Evolutionary conservation across 2,113 vertebrate species (phyloP), one percentile per base, ranked within the genome.

Genomic region (Tachysurus vachellii): DNA sequence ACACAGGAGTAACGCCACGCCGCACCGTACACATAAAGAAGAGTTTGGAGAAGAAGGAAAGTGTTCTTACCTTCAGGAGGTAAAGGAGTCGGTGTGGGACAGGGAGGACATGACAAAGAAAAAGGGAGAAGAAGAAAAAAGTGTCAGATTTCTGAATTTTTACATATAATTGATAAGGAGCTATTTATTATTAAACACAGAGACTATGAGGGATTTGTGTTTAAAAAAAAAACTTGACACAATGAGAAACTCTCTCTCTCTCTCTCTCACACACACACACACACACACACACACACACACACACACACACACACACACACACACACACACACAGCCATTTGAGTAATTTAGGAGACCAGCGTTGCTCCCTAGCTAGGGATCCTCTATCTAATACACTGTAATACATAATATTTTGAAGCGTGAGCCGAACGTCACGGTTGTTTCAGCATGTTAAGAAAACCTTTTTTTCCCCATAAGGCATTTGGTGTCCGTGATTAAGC

Each of bases 41-140:
- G 36, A 3, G 26, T 56, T 76, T 50, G 28, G 14, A 61, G 57
- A 47, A 86, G 3, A 5, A 6, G 56, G 6, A 42, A 73, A 1
- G n/a, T 83, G 79, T 77, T 88, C 94, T 94, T 94, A 94, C 94
- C 94, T 95, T 90, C 50, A 85, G 87, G 6, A 47, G 2, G 61
- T 0, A 11, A 59, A 87, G 70, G 54, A 87, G 70, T 47, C 77
- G 56, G 71, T 7, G 16, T 28, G 80, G 59, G 19, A n/a, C 31
- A 66, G 23, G 71, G 42, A 44, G 79, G 75, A 88, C 66, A 87
- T 68, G 79, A 79, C 86, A 83, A 85, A 17, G 82, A 68, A 44
- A 44, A 44, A 2, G 1, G 28, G 6, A 12, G 4, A 80, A 64
- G 23, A 86, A 59, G 77, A 11, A 87, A 57, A 57, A 3, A 70